phyloP scores from a whole-genome alignment of 2,113 vertebrate species.

The Abramis brama region DNA sequence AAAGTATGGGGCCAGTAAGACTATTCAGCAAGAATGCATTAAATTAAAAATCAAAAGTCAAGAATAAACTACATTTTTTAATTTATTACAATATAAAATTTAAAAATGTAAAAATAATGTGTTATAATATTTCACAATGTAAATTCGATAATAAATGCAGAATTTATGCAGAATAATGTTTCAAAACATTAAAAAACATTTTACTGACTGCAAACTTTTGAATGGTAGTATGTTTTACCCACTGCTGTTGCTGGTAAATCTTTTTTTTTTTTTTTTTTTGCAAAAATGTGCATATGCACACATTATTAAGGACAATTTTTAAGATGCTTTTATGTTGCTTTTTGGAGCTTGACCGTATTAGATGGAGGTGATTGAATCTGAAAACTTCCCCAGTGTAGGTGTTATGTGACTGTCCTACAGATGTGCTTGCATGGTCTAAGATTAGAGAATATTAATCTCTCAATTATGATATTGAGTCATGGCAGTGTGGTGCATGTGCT shows the following conservation, averaged over 20 bases:
- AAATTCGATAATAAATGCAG: no score
- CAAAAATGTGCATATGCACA: background rate
- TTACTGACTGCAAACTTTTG: no score
- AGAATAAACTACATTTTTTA: no score
- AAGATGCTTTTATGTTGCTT: background rate
- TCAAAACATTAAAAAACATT: no score
- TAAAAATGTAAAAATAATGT: no score
- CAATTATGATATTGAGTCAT: background rate
- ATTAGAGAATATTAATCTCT: slow-evolving; percentile 5
- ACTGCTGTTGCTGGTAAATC: background rate
- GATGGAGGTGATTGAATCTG: slow-evolving; percentile 3
- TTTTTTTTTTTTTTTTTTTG: background rate
- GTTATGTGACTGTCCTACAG: slow-evolving; percentile 39
- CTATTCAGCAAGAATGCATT: no score
- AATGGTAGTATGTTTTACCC: background rate
- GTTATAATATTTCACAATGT: no score
- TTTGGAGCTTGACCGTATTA: background rate
- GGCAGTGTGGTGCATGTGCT: background rate
- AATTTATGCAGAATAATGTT: no score
- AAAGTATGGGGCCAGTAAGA: no score
- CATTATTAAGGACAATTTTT: background rate
- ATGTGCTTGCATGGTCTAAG: slow-evolving; percentile 13
- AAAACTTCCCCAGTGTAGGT: background rate
- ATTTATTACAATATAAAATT: no score
- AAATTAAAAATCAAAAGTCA: no score